A percentile compares a stretch with the other conserved stretches of the same genome.
These are phyloP conservation scores for Smittia aterrima DNA, from an alignment of 2,888 invertebrate species.

Conservation along the genomic window DNA sequence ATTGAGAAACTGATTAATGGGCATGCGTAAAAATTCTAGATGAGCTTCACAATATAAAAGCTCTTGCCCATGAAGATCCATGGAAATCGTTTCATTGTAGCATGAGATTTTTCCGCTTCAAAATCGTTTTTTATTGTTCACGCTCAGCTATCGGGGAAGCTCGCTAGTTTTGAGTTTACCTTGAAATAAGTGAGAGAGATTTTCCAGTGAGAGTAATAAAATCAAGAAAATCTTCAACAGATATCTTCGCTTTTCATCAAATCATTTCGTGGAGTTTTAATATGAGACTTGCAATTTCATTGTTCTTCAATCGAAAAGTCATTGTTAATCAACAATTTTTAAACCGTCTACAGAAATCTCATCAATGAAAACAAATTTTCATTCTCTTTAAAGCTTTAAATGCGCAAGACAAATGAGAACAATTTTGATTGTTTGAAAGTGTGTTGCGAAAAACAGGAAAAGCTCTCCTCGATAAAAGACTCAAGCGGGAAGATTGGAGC, in stretches of 20 bases:
- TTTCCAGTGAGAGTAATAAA: neutral
- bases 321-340: too few relatives aligned
- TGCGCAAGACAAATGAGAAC: constrained; percentile 13
- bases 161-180: neutral
- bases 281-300: too few relatives aligned
- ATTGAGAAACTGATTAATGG: constrained; percentile 37
- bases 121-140: too few relatives aligned
- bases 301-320: too few relatives aligned
- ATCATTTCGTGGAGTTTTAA: too few relatives aligned
- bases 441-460: neutral
- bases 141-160: neutral
- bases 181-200: neutral
- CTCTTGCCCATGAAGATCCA: neutral
- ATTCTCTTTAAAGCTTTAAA: neutral
- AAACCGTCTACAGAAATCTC: too few relatives aligned
- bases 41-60: constrained; percentile 25
- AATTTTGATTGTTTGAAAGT: neutral
- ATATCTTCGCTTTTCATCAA: too few relatives aligned
- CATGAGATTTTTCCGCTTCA: too few relatives aligned
- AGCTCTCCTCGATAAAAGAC: too few relatives aligned
- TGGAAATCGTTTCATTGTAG: too few relatives aligned
- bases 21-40: constrained; percentile 29
- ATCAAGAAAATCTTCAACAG: too few relatives aligned
- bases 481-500: neutral
- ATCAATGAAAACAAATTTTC: too few relatives aligned